These are phyloP conservation scores for Fragariocoptes setiger DNA, from an alignment of 1,140 invertebrate species.

Conservation along the genomic window DNA sequence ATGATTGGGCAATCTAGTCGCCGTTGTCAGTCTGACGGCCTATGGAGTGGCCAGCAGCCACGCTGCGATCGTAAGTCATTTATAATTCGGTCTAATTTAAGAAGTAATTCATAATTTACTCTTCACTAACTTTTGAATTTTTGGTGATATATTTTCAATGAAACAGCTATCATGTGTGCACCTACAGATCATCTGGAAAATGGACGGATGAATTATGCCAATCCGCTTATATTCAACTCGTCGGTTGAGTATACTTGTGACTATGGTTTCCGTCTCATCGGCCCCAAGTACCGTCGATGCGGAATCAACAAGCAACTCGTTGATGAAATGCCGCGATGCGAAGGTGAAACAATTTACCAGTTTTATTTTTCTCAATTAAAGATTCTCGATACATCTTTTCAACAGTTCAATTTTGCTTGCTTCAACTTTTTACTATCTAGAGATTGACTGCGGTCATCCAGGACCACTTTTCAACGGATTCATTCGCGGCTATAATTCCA, in stretches of 20 bases:
- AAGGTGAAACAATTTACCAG: constrained; percentile 24
- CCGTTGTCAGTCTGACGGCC: constrained; percentile 47
- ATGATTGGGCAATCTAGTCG: constrained; percentile 46
- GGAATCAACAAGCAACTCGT: constrained; percentile 61
- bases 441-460: constrained; percentile 73
- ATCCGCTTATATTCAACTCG: constrained; percentile 57
- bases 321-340: constrained; percentile 46
- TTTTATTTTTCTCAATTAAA: too few relatives aligned
- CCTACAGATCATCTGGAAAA: constrained; percentile 54
- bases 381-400: background rate
- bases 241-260: constrained; percentile 71
- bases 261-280: constrained; percentile 58
- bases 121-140: background rate
- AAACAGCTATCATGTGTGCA: constrained; percentile 52
- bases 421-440: too few relatives aligned
- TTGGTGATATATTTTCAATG: background rate
- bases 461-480: constrained; percentile 71
- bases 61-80: constrained; percentile 16
- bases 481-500: constrained; percentile 63
- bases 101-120: constrained; percentile 1
- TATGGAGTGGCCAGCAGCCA: constrained; percentile 23
- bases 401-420: too few relatives aligned
- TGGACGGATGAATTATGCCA: constrained; percentile 60
- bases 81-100: background rate
- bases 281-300: constrained; percentile 50